Percentiles rank a stretch among this genome's conserved stretches.
These are phyloP conservation scores for Pteropus alecto DNA, from an alignment of 2,113 vertebrate genomes.

Conservation along the genomic window DNA sequence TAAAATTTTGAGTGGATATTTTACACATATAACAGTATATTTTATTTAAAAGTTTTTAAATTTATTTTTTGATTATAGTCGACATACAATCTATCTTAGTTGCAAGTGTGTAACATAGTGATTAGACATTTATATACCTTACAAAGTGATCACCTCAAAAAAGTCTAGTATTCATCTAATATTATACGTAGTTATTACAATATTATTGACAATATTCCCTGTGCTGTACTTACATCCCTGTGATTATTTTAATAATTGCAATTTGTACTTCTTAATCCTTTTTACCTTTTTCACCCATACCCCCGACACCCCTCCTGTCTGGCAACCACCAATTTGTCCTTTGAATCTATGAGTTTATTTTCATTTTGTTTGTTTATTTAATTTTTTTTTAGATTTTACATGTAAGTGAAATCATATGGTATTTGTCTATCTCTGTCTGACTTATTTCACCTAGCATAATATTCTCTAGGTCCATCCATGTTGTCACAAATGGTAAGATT, in stretches of 20 bases:
- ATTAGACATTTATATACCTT: background rate
- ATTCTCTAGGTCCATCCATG: background rate
- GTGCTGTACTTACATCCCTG: background rate
- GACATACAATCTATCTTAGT: background rate
- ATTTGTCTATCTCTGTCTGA: background rate
- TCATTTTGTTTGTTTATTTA: background rate
- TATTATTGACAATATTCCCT: background rate
- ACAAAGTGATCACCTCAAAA: background rate
- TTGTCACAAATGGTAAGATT: background rate
- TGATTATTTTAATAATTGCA: background rate
- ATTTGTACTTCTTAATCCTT: background rate
- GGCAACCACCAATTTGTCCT: background rate
- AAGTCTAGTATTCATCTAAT: background rate
- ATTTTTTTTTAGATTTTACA: background rate
- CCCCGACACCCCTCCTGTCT: background rate
- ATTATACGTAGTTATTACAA: background rate
- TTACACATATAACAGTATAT: background rate
- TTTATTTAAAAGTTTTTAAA: background rate
- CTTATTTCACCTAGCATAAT: background rate
- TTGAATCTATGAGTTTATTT: background rate
- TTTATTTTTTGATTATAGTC: background rate
- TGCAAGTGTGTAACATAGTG: background rate
- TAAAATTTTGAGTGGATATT: background rate
- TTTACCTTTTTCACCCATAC: background rate
- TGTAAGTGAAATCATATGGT: background rate